A percentile compares a stretch with the other conserved stretches of the same genome.
phyloP scores from a whole-genome alignment of 1,140 invertebrate species.

The Atopsyche davidsoni region DNA sequence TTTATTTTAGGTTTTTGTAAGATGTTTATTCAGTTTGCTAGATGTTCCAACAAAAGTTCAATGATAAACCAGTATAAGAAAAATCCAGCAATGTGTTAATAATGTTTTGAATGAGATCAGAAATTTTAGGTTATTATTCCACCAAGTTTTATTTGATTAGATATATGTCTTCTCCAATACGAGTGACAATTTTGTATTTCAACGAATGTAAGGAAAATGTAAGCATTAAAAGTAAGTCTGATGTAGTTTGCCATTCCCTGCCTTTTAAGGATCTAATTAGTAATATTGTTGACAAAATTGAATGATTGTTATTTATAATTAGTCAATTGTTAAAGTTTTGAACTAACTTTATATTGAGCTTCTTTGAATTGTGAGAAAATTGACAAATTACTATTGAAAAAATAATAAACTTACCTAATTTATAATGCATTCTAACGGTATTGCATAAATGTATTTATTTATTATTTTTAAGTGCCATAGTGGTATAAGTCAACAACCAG shows the following conservation, averaged over 20 bases:
- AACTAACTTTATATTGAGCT: conserved; percentile 15
- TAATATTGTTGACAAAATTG: conserved; percentile 11
- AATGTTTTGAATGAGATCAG: no score
- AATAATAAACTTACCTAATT: neutral
- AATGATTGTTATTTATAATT: conserved; percentile 9
- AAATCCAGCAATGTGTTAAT: no score
- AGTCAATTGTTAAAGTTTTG: conserved; percentile 20
- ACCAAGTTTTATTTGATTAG: no score
- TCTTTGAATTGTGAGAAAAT: conserved; percentile 1
- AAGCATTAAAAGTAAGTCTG: neutral
- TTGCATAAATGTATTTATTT: neutral
- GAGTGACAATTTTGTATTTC: no score
- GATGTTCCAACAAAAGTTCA: no score
- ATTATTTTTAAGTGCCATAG: conserved; percentile 9
- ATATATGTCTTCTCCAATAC: no score
- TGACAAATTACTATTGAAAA: conserved; percentile 16
- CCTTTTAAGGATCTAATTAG: conserved; percentile 8
- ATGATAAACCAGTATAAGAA: no score
- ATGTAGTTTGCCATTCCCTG: neutral
- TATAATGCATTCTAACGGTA: conserved; percentile 7
- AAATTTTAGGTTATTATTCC: no score
- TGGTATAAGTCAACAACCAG: conserved; percentile 3
- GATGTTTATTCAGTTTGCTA: no score
- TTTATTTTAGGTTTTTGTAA: no score
- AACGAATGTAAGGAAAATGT: neutral